phyloP scores from a whole-genome alignment of 2,888 invertebrate genomes.

The Dicyrtoma fusca region DNA sequence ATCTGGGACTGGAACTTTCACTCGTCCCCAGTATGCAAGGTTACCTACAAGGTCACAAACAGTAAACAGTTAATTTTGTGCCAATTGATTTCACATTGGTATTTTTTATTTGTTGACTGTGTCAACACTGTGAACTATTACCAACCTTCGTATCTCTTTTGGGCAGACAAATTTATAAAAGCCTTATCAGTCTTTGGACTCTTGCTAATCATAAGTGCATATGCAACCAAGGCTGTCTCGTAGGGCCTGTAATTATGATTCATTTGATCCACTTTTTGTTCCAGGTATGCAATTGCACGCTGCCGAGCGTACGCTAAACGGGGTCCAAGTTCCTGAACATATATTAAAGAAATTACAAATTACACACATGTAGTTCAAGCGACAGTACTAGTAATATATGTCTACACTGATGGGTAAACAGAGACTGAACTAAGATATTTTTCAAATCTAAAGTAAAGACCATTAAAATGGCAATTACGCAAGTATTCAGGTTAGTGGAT shows the following conservation, averaged over 20 bases:
- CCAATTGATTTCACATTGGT: no score
- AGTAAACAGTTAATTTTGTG: slow-evolving; percentile 9
- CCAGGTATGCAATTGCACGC: slow-evolving; percentile 77
- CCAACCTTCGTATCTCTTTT: slow-evolving; percentile 69
- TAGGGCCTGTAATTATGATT: slow-evolving; percentile 69
- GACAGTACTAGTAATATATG: no score
- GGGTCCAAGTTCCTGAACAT: slow-evolving; percentile 65
- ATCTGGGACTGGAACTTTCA: slow-evolving; percentile 77
- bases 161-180: slow-evolving; percentile 71
- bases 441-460: no score
- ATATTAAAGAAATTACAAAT: no score
- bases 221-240: slow-evolving; percentile 85
- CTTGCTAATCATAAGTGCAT: slow-evolving; percentile 80
- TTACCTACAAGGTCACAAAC: slow-evolving; percentile 65
- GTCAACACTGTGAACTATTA: no score
- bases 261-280: slow-evolving; percentile 77
- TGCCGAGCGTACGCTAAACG: slow-evolving; percentile 76
- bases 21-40: slow-evolving; percentile 82
- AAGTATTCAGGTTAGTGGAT: no score
- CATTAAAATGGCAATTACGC: no score
- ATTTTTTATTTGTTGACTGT: no score
- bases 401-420: no score
- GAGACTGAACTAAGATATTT: no score
- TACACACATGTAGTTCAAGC: background rate
- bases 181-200: slow-evolving; percentile 85